These are phyloP conservation scores for Schrankia costaestrigalis DNA, from an alignment of 2,888 invertebrate genomes.

Conservation along the genomic window DNA sequence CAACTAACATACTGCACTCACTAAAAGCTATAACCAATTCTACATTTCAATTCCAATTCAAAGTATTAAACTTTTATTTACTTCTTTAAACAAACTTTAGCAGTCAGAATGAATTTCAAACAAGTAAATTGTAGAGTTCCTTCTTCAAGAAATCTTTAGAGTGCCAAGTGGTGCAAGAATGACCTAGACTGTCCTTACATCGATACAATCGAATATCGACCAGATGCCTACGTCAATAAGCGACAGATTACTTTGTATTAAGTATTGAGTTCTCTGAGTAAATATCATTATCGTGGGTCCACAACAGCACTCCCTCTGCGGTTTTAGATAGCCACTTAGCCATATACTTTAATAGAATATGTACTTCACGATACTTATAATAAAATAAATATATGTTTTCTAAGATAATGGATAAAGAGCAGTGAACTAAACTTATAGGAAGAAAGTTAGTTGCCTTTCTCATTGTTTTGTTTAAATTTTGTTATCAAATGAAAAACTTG, in stretches of 20 bases:
- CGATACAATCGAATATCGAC: conserved; percentile 11
- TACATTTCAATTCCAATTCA: conserved; percentile 43
- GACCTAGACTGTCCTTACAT: conserved; percentile 35
- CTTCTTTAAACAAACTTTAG: conserved; percentile 50
- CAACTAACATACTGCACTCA: too few species aligned
- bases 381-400: conserved; percentile 12
- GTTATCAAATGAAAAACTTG: too few species aligned
- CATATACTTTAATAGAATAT: conserved; percentile 37
- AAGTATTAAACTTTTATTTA: conserved; percentile 56
- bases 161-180: conserved; percentile 40
- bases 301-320: conserved; percentile 54
- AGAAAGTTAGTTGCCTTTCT: too few species aligned
- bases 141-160: conserved; percentile 54
- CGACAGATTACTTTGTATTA: conserved; percentile 34
- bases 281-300: conserved; percentile 69
- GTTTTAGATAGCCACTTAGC: conserved; percentile 61
- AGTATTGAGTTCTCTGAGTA: conserved; percentile 44
- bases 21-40: conserved; percentile 25
- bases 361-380: conserved; percentile 14
- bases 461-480: too few species aligned
- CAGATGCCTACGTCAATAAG: too few species aligned
- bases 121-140: conserved; percentile 60
- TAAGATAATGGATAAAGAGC: conserved; percentile 1
- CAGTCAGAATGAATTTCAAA: conserved; percentile 65
- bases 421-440: too few species aligned